phyloP scores from a whole-genome alignment of 2,797 vertebrate genomes.

The Tamandua tetradactyla region DNA sequence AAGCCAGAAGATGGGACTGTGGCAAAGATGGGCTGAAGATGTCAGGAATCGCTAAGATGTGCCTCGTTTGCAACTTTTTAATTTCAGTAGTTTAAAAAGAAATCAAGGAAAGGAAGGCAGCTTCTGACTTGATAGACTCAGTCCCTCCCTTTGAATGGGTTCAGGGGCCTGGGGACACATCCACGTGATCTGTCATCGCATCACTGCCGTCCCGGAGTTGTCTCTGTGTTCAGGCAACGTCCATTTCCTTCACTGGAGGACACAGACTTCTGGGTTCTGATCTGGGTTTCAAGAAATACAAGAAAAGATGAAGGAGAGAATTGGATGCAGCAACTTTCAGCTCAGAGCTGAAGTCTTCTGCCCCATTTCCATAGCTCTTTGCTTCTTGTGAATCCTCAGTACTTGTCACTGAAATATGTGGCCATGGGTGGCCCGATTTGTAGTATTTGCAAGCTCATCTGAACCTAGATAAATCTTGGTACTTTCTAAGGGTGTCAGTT shows the following conservation, averaged over 20 bases:
- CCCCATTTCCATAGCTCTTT: background rate
- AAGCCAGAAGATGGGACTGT: background rate
- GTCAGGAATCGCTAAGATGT: background rate
- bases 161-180: background rate
- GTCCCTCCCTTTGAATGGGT: conserved; percentile 56
- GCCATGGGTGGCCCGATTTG: conserved; percentile 51
- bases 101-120: conserved; percentile 61
- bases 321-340: background rate
- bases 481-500: conserved; percentile 32
- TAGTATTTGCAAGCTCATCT: conserved; percentile 52
- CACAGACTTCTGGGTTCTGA: conserved; percentile 9
- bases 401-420: conserved; percentile 56
- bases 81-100: conserved; percentile 70
- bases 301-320: conserved; percentile 29
- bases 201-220: conserved; percentile 7
- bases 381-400: conserved; percentile 35
- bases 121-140: conserved; percentile 58
- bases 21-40: background rate
- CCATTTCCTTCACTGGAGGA: conserved; percentile 8
- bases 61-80: conserved; percentile 59
- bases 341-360: background rate
- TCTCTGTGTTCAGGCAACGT: conserved; percentile 41
- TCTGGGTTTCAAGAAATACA: conserved; percentile 33
- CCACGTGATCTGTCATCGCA: conserved; percentile 62
- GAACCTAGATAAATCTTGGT: conserved; percentile 72